phyloP scores from a whole-genome alignment of 1,140 invertebrate species.

The Drosophila sp. region DNA sequence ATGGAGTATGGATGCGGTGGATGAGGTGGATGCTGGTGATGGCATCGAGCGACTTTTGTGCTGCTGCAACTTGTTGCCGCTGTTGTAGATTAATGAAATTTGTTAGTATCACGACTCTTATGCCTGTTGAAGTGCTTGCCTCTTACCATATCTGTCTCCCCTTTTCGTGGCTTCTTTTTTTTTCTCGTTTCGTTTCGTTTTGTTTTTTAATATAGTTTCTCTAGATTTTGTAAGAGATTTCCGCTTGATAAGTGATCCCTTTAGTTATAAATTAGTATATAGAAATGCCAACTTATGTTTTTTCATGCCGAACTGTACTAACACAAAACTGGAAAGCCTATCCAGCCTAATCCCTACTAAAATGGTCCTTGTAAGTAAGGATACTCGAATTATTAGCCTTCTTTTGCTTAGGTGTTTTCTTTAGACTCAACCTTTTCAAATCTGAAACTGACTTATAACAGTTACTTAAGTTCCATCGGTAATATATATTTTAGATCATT shows the following conservation, averaged over 20 bases:
- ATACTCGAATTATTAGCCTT: no score
- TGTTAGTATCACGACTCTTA: slow-evolving; percentile 81
- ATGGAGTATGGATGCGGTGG: slow-evolving; percentile 7
- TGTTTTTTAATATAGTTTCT: background rate
- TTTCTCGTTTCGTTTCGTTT: background rate
- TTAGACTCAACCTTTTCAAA: no score
- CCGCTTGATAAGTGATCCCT: background rate
- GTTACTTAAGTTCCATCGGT: no score
- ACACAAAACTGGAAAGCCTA: no score
- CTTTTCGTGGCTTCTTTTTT: slow-evolving; percentile 63
- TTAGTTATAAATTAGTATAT: background rate
- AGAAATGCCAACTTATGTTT: no score
- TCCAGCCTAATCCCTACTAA: no score
- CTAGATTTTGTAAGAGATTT: background rate
- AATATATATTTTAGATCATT: no score
- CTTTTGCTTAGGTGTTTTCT: no score
- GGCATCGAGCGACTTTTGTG: slow-evolving; percentile 46
- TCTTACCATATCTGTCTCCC: slow-evolving; percentile 36
- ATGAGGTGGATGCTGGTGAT: background rate
- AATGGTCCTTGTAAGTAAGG: no score
- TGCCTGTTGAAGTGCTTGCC: slow-evolving; percentile 46
- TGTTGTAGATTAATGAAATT: slow-evolving; percentile 82
- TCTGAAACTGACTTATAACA: no score
- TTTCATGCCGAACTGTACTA: no score
- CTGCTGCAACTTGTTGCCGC: slow-evolving; percentile 74